Evolutionary conservation across 92 coral and sea anemone genomes (phyloP), one percentile per base, ranked within the genome.

Genomic region (Phenganax subtilis): DNA sequence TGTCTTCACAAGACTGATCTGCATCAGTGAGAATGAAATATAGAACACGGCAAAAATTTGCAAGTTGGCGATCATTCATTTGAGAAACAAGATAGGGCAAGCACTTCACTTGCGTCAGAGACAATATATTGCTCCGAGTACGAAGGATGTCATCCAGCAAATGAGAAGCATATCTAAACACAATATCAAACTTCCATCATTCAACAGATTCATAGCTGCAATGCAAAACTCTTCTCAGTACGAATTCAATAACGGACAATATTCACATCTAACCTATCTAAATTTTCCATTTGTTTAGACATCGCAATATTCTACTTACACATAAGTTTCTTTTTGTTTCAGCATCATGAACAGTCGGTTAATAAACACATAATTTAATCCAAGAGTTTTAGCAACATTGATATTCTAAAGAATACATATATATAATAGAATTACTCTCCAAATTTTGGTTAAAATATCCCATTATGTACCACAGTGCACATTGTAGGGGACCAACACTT

Each of bases 21-120:
- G 89, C 81, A 75, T 93, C 98, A 20, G 98, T 85, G 7, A 93
- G 87, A 6, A 90, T 80, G 62, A 91, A 93, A 8, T 96, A 92
- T 80, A 93, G 83, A 64, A 93, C 94, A 58, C 98, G 90, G 53
- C 98, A 93, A 70, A 93, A 89, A 52, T 91, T 91, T 10, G 94
- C 98, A 58, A 93, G 83, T 76, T 89, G 93, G 9, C 76, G 85
- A 71, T 90, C 86, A 54, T 88, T 91, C 31, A 93, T 87, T 31
- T 54, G 84, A 62, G 81, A 84, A 15, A 93, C 81, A 72, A 93
- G 76, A 68, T 87, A 71, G 29, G 89, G 88, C 72, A 93, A 90
- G 78, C 90, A 88, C 7, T 75, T 90, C 88, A 85, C 16, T 63
- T 85, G 57, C 12, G 37, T 17, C 25, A 79, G n/a, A 3, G 83